These are phyloP conservation scores for Channa striata DNA, from an alignment of 2,797 vertebrate species.

Conservation along the genomic window DNA sequence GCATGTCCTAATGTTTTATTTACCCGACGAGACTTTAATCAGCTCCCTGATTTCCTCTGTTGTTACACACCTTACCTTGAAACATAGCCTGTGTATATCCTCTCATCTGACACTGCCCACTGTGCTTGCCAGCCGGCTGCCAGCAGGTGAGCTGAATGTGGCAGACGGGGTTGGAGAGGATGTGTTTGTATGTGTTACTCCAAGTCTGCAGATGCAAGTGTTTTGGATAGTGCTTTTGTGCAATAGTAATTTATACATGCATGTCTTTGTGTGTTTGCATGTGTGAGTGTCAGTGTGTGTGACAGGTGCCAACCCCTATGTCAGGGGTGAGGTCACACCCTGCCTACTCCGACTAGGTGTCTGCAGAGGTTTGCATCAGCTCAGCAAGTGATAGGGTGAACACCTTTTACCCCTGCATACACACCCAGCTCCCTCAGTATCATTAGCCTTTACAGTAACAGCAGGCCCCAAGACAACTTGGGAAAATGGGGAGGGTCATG, in stretches of 20 bases:
- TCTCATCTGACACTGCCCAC: constrained; percentile 58
- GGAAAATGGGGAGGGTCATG: constrained; percentile 51
- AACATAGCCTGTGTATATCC: constrained; percentile 48
- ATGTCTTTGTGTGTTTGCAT: constrained; percentile 51
- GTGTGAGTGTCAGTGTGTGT: constrained; percentile 56
- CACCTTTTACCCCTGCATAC: constrained; percentile 72
- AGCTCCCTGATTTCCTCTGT: constrained; percentile 71
- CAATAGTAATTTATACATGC: constrained; percentile 20
- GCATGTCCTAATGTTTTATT: constrained; percentile 80
- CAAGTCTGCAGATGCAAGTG: constrained; percentile 14
- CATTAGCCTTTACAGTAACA: constrained; percentile 90
- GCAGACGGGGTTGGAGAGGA: constrained; percentile 58
- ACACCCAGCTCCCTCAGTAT: constrained; percentile 86
- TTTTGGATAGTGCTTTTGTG: constrained; percentile 43
- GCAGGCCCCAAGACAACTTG: constrained; percentile 84
- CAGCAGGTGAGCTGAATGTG: constrained; percentile 68
- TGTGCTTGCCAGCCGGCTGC: constrained; percentile 63
- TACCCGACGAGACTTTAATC: constrained; percentile 73
- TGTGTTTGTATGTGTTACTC: constrained; percentile 43
- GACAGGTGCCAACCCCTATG: constrained; percentile 74
- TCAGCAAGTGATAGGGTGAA: constrained; percentile 90
- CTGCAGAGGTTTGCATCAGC: constrained; percentile 89
- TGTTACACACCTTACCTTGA: constrained; percentile 67
- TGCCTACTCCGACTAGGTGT: constrained; percentile 77
- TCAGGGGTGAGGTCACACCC: constrained; percentile 83